Evolutionary conservation across 2,113 vertebrate species (phyloP).

Genomic region (Corapipo altera): DNA sequence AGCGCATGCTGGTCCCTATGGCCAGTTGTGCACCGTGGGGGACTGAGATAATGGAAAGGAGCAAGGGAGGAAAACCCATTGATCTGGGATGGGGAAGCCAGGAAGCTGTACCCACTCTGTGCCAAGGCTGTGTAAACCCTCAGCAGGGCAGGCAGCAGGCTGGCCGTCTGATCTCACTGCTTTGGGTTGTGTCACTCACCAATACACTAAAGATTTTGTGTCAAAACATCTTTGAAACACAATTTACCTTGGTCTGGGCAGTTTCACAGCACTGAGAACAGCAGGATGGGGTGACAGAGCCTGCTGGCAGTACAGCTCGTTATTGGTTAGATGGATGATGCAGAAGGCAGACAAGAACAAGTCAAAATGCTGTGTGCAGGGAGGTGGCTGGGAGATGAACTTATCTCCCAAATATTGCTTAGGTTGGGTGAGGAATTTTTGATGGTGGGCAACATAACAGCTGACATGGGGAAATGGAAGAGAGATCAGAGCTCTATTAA

Average conservation of each 20-base stretch:
- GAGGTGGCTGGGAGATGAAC: neutral
- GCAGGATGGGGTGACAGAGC: neutral
- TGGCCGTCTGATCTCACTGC: neutral
- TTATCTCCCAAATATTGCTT: neutral
- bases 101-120: neutral
- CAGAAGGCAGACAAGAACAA: neutral
- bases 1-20: fast-evolving
- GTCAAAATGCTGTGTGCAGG: neutral
- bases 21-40: fast-evolving
- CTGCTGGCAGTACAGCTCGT: fast-evolving
- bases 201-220: neutral
- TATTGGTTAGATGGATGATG: neutral
- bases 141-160: neutral
- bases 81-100: neutral
- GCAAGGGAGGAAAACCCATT: neutral
- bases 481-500: neutral
- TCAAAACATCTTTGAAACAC: neutral
- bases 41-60: neutral
- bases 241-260: neutral
- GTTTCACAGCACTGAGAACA: neutral
- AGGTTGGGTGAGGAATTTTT: neutral
- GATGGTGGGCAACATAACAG: neutral
- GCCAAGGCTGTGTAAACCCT: neutral
- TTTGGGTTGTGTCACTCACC: neutral
- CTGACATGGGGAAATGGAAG: neutral